Evolutionary conservation across 1,140 invertebrate species (phyloP).

Genomic region (Ceratosolen fusciceps): DNA sequence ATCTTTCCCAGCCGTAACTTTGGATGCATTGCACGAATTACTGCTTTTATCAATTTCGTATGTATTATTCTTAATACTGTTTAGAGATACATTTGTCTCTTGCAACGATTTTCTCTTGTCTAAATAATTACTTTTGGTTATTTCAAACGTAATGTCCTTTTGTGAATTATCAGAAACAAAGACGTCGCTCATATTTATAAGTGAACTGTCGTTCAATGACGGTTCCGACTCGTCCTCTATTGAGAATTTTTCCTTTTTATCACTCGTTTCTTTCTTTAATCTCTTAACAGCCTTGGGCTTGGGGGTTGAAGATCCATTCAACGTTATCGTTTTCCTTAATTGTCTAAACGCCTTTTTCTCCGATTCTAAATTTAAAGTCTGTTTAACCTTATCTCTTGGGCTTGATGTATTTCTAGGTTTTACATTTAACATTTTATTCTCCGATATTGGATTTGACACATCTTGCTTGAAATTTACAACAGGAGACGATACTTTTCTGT

Average conservation of each 20-base stretch:
- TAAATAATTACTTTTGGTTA: constrained; percentile 17
- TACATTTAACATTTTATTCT: constrained; percentile 18
- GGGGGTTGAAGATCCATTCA: constrained; percentile 46
- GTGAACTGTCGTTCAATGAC: constrained; percentile 49
- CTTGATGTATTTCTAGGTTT: constrained; percentile 38
- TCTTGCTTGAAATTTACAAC: neutral
- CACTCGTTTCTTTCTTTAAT: constrained; percentile 28
- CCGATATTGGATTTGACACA: constrained; percentile 10
- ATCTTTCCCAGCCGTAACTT: constrained; percentile 40
- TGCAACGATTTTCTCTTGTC: neutral
- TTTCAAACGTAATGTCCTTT: constrained; percentile 25
- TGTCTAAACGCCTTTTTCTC: constrained; percentile 30
- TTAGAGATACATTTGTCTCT: constrained; percentile 4
- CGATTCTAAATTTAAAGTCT: neutral
- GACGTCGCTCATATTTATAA: constrained; percentile 49
- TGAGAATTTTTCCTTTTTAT: neutral
- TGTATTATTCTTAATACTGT: constrained; percentile 7
- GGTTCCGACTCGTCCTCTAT: constrained; percentile 55
- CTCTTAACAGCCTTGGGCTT: constrained; percentile 36
- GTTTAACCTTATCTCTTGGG: constrained; percentile 40
- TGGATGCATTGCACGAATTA: neutral
- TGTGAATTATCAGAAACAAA: constrained; percentile 41
- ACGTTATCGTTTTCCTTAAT: constrained; percentile 32
- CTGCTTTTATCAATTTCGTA: constrained; percentile 26
- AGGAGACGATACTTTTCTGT: neutral